These are phyloP conservation scores for Arge pagana DNA, from an alignment of 2,888 invertebrate species.

Conservation along the genomic window DNA sequence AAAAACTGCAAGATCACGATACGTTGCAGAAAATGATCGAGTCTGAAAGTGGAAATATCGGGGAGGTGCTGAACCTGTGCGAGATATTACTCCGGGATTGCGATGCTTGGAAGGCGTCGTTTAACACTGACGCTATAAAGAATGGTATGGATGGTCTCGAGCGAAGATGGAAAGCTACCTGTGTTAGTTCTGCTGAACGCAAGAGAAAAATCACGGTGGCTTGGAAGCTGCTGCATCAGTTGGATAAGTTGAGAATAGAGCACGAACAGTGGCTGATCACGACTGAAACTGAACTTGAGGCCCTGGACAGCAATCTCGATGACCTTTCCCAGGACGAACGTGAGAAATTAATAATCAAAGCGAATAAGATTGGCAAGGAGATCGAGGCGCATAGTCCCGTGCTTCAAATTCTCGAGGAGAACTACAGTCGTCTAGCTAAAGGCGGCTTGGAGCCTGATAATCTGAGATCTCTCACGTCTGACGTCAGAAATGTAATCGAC, in stretches of 20 bases:
- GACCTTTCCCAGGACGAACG: slow-evolving; percentile 64
- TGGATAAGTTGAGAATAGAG: slow-evolving; percentile 63
- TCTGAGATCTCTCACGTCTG: slow-evolving; percentile 66
- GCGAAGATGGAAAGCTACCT: slow-evolving; percentile 79
- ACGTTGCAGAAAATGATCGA: slow-evolving; percentile 76
- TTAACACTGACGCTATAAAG: slow-evolving; percentile 71
- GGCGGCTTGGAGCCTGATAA: slow-evolving; percentile 73
- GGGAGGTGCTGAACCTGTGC: slow-evolving; percentile 78
- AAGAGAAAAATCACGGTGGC: slow-evolving; percentile 69
- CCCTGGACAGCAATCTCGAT: slow-evolving; percentile 66
- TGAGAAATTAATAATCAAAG: slow-evolving; percentile 62
- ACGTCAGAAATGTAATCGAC: slow-evolving; percentile 64
- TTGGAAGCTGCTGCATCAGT: slow-evolving; percentile 67
- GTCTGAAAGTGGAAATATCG: slow-evolving; percentile 76
- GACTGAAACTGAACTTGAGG: slow-evolving; percentile 67
- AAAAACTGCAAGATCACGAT: slow-evolving; percentile 73
- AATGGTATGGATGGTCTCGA: slow-evolving; percentile 73
- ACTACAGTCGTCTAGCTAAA: slow-evolving; percentile 71
- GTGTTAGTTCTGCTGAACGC: slow-evolving; percentile 72
- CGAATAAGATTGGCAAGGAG: slow-evolving; percentile 63
- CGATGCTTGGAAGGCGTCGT: slow-evolving; percentile 72
- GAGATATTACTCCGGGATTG: slow-evolving; percentile 77
- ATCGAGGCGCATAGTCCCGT: slow-evolving; percentile 63
- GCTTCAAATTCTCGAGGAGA: slow-evolving; percentile 70
- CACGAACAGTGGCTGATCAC: slow-evolving; percentile 67